Evolutionary conservation across 2,797 vertebrate genomes (phyloP).

Genomic region (Phrynocephalus forsythii): DNA sequence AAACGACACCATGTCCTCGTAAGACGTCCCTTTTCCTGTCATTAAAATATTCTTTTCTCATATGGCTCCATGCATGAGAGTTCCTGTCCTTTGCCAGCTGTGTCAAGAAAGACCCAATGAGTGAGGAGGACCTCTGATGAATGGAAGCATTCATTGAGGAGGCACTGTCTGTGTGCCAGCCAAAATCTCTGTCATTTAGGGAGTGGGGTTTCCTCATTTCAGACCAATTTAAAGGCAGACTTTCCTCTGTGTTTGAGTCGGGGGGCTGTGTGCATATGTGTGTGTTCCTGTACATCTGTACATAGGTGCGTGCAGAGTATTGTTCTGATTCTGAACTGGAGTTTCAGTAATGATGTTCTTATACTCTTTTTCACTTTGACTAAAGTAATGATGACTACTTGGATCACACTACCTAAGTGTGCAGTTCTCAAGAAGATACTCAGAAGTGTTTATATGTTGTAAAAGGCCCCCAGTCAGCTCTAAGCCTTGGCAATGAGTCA

Average conservation of each 20-base stretch:
- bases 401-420: constrained; percentile 57
- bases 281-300: no score
- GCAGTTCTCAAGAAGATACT: constrained; percentile 51
- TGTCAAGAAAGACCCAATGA: constrained; percentile 68
- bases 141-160: constrained; percentile 61
- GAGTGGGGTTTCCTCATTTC: constrained; percentile 52
- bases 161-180: constrained; percentile 14
- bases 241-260: not conserved
- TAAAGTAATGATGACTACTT: constrained; percentile 59
- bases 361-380: constrained; percentile 55
- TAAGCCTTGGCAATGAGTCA: constrained; percentile 61
- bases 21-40: constrained; percentile 56
- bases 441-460: constrained; percentile 64
- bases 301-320: not conserved
- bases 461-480: constrained; percentile 44
- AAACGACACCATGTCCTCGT: constrained; percentile 47
- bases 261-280: not conserved
- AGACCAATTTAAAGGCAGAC: constrained; percentile 49
- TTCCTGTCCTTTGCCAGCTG: constrained; percentile 60
- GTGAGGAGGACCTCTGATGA: constrained; percentile 62
- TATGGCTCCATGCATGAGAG: constrained; percentile 66
- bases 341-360: constrained; percentile 49
- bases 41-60: constrained; percentile 68
- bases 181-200: constrained; percentile 55
- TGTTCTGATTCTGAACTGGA: constrained; percentile 27